Conservation (phyloP, 1,140 invertebrate species). For the Thrips palmi region DNA sequence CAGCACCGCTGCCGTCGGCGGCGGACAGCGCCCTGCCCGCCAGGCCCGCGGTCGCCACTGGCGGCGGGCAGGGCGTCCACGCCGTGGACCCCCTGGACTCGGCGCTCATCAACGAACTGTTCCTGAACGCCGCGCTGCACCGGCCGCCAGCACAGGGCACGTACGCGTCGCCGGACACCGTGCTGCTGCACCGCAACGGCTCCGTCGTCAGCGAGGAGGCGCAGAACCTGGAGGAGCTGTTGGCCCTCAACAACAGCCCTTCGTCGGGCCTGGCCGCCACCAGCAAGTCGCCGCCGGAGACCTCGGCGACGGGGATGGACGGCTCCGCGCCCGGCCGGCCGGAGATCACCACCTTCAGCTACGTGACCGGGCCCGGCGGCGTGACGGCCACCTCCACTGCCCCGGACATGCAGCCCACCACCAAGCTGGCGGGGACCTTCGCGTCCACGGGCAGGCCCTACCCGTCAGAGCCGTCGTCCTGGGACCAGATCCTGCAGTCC, state of each 20-base stretch:
- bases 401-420: not conserved
- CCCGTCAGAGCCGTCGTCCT: not conserved
- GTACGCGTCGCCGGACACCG: conserved; percentile 39
- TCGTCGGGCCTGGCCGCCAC: conserved; percentile 19
- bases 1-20: not conserved
- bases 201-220: conserved; percentile 30
- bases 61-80: conserved; percentile 29
- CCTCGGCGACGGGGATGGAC: conserved; percentile 1
- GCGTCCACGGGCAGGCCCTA: not conserved
- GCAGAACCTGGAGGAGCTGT: conserved; percentile 40
- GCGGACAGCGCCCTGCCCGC: conserved; percentile 4
- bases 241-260: no score
- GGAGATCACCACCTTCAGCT: conserved; percentile 13
- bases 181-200: conserved; percentile 40
- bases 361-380: conserved; percentile 4
- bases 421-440: conserved; percentile 6
- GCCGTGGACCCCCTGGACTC: conserved; percentile 23
- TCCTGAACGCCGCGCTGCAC: conserved; percentile 13
- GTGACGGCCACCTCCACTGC: conserved; percentile 1
- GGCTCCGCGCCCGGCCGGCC: conserved; percentile 9
- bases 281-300: conserved; percentile 9
- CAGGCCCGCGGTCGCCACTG: conserved; percentile 18
- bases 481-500: not conserved
- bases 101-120: conserved; percentile 21
- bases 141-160: conserved; percentile 17